A percentile compares a stretch with the other conserved stretches of the same genome.
These are phyloP conservation scores for Wasmannia auropunctata DNA, from an alignment of 1,140 invertebrate species.

Conservation along the genomic window DNA sequence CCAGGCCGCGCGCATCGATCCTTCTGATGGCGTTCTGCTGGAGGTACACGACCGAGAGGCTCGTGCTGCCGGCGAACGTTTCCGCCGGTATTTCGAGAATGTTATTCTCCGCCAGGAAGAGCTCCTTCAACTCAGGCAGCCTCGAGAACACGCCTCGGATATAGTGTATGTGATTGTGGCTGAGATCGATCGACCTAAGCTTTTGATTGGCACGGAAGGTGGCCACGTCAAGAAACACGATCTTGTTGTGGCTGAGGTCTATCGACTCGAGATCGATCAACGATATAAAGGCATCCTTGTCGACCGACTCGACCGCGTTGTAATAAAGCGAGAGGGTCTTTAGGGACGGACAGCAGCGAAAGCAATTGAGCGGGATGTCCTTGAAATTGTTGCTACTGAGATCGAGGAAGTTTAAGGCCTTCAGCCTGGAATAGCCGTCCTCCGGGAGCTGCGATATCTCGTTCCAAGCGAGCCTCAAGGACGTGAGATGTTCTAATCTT, in stretches of 20 bases:
- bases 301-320: slow-evolving; percentile 92
- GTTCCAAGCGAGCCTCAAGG: slow-evolving; percentile 93
- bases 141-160: slow-evolving; percentile 93
- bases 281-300: slow-evolving; percentile 91
- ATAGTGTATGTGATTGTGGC: slow-evolving; percentile 95
- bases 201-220: slow-evolving; percentile 91
- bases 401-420: slow-evolving; percentile 92
- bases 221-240: slow-evolving; percentile 89
- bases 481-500: slow-evolving; percentile 90
- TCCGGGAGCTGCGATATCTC: slow-evolving; percentile 90
- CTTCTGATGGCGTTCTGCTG: slow-evolving; percentile 94
- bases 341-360: slow-evolving; percentile 91
- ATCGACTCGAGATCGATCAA: slow-evolving; percentile 91
- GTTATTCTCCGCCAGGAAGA: slow-evolving; percentile 96
- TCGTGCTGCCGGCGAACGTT: slow-evolving; percentile 91
- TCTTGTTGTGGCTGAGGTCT: slow-evolving; percentile 95
- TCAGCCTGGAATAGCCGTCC: slow-evolving; percentile 89
- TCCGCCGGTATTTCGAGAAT: slow-evolving; percentile 93
- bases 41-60: slow-evolving; percentile 93
- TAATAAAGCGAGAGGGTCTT: slow-evolving; percentile 93
- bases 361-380: slow-evolving; percentile 90
- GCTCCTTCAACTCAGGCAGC: slow-evolving; percentile 91
- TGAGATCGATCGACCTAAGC: slow-evolving; percentile 93
- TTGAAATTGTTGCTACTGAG: slow-evolving; percentile 94
- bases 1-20: slow-evolving; percentile 90